Evolutionary conservation across 2,888 invertebrate species (phyloP).

Genomic region (Tenthredo notha): DNA sequence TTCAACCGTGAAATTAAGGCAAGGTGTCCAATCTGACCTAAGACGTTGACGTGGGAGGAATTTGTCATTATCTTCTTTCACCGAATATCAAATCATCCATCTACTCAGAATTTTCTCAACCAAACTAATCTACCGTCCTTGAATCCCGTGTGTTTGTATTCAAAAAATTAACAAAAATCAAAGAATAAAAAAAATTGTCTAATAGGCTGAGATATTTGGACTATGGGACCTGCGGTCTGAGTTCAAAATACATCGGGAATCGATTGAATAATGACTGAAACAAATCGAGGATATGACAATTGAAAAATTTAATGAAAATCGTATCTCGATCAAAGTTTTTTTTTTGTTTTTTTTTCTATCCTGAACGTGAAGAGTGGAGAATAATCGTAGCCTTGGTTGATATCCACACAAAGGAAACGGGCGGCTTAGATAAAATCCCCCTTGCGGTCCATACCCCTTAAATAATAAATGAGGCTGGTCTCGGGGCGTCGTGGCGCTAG

Average conservation of each 20-base stretch:
- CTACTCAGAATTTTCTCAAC: background rate
- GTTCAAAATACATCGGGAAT: background rate
- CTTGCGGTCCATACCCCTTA: background rate
- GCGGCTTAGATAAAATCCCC: conserved; percentile 40
- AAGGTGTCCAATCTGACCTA: conserved; percentile 4
- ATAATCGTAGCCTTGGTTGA: conserved; percentile 5
- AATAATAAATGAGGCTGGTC: conserved; percentile 43
- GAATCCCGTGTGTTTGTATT: background rate
- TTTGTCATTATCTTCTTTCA: conserved; percentile 32
- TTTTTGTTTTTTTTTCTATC: background rate
- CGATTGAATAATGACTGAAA: background rate
- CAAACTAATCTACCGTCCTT: background rate
- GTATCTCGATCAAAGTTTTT: background rate
- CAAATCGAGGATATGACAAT: background rate
- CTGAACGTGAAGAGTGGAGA: background rate
- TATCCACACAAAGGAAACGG: conserved; percentile 1
- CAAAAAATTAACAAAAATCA: background rate
- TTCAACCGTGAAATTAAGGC: conserved; percentile 32
- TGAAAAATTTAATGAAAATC: background rate
- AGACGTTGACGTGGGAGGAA: conserved; percentile 17
- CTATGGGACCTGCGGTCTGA: background rate
- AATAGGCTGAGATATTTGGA: background rate
- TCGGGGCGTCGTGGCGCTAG: conserved; percentile 43
- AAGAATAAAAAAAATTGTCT: too few relatives aligned
- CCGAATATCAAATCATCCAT: background rate